Evolutionary conservation across 2,888 invertebrate genomes (phyloP).

Genomic region (Phortica magna): DNA sequence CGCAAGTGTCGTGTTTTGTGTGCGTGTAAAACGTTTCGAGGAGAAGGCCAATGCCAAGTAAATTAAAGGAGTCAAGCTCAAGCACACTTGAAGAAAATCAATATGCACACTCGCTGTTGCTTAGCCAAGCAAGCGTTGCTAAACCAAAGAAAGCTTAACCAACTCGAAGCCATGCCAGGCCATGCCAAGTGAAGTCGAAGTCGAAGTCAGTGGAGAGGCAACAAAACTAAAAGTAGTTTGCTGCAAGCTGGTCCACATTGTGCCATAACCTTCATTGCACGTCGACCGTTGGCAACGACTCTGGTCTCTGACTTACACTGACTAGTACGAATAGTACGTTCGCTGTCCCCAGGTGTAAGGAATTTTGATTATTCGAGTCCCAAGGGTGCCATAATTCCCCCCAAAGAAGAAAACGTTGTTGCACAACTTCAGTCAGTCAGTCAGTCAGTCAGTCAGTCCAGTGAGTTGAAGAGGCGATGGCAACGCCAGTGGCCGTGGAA

Average conservation of each 20-base stretch:
- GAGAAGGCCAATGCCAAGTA: not conserved
- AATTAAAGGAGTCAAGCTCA: conserved; percentile 34
- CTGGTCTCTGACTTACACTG: not conserved
- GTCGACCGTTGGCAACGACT: conserved; percentile 19
- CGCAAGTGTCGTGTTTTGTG: not conserved
- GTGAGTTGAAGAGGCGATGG: not conserved
- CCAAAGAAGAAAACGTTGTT: conserved; percentile 37
- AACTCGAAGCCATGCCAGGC: not conserved
- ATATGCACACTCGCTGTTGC: conserved; percentile 55
- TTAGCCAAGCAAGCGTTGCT: conserved; percentile 35
- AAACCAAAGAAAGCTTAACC: not conserved
- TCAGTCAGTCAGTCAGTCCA: no score
- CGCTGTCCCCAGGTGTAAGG: conserved; percentile 75
- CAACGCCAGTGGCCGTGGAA: not conserved
- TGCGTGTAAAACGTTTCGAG: conserved; percentile 8
- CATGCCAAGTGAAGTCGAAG: not conserved
- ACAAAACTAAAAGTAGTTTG: conserved; percentile 16
- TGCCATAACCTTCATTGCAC: conserved; percentile 32
- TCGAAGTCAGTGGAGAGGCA: conserved; percentile 10
- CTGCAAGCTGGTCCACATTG: conserved; percentile 31
- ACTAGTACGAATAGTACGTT: conserved; percentile 37
- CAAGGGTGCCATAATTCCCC: conserved; percentile 77
- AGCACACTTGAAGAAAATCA: conserved; percentile 60
- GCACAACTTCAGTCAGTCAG: conserved; percentile 27
- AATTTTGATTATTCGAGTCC: conserved; percentile 78